phyloP scores from a whole-genome alignment of 2,888 invertebrate species.

The Tetrapedia diversipes region DNA sequence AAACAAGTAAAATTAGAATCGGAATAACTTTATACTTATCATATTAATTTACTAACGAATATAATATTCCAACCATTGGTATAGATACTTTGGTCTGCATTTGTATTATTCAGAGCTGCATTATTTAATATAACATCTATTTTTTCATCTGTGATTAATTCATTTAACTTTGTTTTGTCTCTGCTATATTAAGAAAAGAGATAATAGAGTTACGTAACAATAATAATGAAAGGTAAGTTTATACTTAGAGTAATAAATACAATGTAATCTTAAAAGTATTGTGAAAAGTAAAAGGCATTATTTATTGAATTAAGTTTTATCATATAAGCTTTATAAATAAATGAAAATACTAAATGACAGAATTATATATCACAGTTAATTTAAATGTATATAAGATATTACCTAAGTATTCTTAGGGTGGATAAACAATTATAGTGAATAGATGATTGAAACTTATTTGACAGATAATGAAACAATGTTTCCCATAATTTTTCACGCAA shows the following conservation, averaged over 20 bases:
- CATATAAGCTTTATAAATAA: neutral
- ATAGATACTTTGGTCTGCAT: conserved; percentile 81
- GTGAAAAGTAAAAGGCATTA: conserved; percentile 20
- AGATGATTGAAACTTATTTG: conserved; percentile 82
- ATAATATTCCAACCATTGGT: conserved; percentile 75
- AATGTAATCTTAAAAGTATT: neutral
- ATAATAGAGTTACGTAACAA: conserved; percentile 25
- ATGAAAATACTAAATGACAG: neutral
- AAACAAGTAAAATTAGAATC: conserved; percentile 5
- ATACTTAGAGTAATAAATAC: conserved; percentile 3
- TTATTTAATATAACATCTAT: conserved; percentile 87
- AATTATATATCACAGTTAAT: neutral
- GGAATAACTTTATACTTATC: neutral
- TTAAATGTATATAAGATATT: conserved; percentile 11
- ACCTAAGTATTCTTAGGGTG: conserved; percentile 88
- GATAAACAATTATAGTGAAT: conserved; percentile 85
- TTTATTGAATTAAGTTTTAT: conserved; percentile 18
- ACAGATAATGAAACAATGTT: conserved; percentile 85
- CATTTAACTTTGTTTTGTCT: conserved; percentile 89
- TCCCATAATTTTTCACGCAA: conserved; percentile 86
- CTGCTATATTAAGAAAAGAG: conserved; percentile 85
- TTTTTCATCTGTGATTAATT: conserved; percentile 88
- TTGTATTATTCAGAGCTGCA: conserved; percentile 85
- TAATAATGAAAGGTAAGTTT: neutral
- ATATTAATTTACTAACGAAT: neutral